These are phyloP conservation scores for Seriola aureovittata DNA, from an alignment of 2,113 vertebrate species.

Conservation along the genomic window DNA sequence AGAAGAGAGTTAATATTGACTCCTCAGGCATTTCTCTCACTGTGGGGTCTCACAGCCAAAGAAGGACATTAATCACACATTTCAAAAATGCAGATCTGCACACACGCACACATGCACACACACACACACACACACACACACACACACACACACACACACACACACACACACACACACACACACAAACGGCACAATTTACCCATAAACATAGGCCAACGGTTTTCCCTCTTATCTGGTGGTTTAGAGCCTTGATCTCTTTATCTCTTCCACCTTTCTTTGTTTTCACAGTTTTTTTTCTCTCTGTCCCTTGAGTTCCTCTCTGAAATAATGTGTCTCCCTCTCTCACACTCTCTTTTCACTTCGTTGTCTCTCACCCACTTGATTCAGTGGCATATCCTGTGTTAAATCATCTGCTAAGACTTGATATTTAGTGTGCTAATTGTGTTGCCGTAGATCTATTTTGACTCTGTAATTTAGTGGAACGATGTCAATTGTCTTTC, in stretches of 20 bases:
- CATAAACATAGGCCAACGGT: conserved; percentile 20
- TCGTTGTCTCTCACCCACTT: not conserved
- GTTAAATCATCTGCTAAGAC: conserved; percentile 16
- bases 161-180: conserved; percentile 14
- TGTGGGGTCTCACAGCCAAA: conserved; percentile 57
- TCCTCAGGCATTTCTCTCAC: conserved; percentile 64
- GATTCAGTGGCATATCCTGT: not conserved
- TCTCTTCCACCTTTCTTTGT: conserved; percentile 47
- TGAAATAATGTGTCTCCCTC: not conserved
- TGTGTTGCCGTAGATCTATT: conserved; percentile 31
- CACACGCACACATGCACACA: conserved; percentile 9
- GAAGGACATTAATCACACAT: conserved; percentile 77
- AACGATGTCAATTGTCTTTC: not conserved
- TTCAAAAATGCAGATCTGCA: conserved; percentile 74
- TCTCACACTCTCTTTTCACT: not conserved
- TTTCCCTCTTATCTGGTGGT: conserved; percentile 28
- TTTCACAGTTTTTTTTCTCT: conserved; percentile 17
- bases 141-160: conserved; percentile 19
- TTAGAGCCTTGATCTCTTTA: conserved; percentile 37
- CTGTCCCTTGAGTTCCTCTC: conserved; percentile 2
- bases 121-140: conserved; percentile 13
- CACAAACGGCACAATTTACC: conserved; percentile 24
- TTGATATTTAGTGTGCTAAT: conserved; percentile 32
- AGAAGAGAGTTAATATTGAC: conserved; percentile 54
- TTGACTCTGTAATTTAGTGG: conserved; percentile 24